Conservation (phyloP, 2,888 invertebrate genomes). For the Orgyia antiqua region DNA sequence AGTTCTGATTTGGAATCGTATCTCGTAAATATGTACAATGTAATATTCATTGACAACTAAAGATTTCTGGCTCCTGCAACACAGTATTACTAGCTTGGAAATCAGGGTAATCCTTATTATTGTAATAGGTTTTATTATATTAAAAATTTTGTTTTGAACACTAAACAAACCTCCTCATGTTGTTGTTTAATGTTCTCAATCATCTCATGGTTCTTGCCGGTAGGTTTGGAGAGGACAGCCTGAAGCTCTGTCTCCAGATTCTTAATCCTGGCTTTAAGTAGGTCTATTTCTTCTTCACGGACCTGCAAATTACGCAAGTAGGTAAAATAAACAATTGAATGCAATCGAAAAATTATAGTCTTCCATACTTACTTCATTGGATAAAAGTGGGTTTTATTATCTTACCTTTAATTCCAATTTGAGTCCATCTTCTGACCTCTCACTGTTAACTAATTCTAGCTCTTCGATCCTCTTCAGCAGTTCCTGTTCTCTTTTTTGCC, state of each 20-base stretch:
- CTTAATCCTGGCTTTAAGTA: constrained; percentile 65
- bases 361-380: too few species aligned
- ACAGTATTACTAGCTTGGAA: too few species aligned
- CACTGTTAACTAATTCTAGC: constrained; percentile 53
- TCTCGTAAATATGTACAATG: too few species aligned
- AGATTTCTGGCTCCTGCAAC: too few species aligned
- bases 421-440: constrained; percentile 50
- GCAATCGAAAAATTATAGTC: too few species aligned
- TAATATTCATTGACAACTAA: too few species aligned
- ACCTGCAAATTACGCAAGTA: too few species aligned
- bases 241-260: constrained; percentile 68
- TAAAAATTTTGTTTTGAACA: too few species aligned
- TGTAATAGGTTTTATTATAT: too few species aligned
- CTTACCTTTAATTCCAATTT: constrained; percentile 60
- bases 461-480: constrained; percentile 62
- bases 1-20: too few species aligned
- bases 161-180: constrained; percentile 59
- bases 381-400: too few species aligned
- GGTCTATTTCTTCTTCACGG: constrained; percentile 74
- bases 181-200: constrained; percentile 70
- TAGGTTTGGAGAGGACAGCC: constrained; percentile 64
- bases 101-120: too few species aligned
- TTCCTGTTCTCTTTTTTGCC: constrained; percentile 58
- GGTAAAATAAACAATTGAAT: not conserved
- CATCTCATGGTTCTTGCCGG: constrained; percentile 70